A percentile compares a stretch with the other conserved stretches of the same genome.
Evolutionary conservation across 2,888 invertebrate genomes (phyloP).

Genomic region (Onchidella celtica): DNA sequence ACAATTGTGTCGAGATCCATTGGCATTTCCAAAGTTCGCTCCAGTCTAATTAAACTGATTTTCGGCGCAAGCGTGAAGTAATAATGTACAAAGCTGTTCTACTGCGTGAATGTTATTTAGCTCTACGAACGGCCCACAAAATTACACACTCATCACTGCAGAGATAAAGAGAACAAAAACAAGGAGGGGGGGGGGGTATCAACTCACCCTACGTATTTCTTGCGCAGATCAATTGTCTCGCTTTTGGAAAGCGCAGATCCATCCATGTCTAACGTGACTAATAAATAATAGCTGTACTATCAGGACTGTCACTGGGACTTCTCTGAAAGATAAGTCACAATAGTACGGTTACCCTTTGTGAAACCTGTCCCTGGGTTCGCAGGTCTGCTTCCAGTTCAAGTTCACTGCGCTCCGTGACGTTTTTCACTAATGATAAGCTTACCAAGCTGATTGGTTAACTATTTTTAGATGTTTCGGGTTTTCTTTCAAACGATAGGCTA

Average conservation of each 20-base stretch:
- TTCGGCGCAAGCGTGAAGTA: too few species aligned
- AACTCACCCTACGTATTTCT: constrained; percentile 62
- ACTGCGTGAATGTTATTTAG: too few species aligned
- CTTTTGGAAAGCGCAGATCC: constrained; percentile 55
- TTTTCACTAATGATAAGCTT: neutral
- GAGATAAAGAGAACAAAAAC: neutral
- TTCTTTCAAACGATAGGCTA: too few species aligned
- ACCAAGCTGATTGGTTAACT: neutral
- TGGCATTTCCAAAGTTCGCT: too few species aligned
- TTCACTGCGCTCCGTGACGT: neutral
- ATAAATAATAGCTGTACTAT: too few species aligned
- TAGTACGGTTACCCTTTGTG: neutral
- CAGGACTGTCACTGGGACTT: constrained; percentile 1
- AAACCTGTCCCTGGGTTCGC: neutral
- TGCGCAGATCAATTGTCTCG: constrained; percentile 59
- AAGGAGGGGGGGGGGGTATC: neutral
- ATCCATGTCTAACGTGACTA: too few species aligned
- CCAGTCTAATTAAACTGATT: too few species aligned
- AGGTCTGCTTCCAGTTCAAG: neutral
- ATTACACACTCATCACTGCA: neutral
- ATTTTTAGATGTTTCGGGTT: neutral
- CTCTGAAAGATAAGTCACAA: neutral
- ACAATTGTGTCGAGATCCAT: too few species aligned
- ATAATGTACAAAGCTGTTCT: too few species aligned
- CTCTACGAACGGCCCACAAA: too few species aligned